phyloP scores from a whole-genome alignment of 2,797 vertebrate species.

The Coilia nasus region DNA sequence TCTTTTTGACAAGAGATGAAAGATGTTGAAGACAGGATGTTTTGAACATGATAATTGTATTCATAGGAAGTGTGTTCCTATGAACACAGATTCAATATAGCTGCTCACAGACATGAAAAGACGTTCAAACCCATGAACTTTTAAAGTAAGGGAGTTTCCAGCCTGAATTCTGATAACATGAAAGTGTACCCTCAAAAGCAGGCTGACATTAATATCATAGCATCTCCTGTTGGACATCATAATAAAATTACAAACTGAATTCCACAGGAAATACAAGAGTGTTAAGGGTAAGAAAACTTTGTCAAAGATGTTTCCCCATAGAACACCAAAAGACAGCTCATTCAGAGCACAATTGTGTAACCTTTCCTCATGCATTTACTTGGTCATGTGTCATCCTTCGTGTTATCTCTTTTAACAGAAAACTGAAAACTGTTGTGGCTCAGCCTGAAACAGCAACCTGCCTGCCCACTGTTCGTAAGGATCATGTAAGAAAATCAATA shows the following conservation, averaged over 20 bases:
- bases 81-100: too few relatives aligned
- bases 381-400: background rate
- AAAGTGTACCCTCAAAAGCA: background rate
- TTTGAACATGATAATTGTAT: background rate
- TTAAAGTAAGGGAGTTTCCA: background rate
- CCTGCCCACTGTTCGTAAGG: background rate
- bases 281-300: background rate
- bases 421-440: background rate
- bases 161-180: background rate
- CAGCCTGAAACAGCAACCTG: background rate
- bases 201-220: background rate
- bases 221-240: too few relatives aligned
- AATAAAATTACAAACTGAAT: too few relatives aligned
- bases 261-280: too few relatives aligned
- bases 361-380: slow-evolving; percentile 13
- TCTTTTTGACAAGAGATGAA: background rate
- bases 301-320: background rate
- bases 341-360: background rate
- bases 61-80: background rate
- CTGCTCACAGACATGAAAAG: background rate
- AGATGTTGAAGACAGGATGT: background rate
- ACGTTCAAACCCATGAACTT: background rate
- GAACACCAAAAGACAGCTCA: slow-evolving; percentile 3
- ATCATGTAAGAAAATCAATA: background rate
- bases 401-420: background rate